Conservation (phyloP, 2,113 vertebrate species). For the Phalacrocorax brasilianus region DNA sequence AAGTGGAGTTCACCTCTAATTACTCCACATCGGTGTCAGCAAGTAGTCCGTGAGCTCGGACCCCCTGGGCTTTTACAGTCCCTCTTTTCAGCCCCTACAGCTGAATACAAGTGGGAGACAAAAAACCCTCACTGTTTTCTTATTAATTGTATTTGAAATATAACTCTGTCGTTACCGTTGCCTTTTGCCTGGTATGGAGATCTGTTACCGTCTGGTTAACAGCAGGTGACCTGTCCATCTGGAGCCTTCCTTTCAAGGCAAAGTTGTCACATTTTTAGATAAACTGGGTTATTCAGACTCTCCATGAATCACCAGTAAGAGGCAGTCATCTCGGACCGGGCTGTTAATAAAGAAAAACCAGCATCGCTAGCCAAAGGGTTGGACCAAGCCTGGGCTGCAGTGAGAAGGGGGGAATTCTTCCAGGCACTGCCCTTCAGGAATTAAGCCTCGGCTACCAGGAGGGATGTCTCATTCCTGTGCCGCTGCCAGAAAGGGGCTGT, state of each 20-base stretch:
- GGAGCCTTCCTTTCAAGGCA: neutral
- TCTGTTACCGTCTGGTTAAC: neutral
- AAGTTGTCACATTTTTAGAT: neutral
- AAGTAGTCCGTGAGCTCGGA: neutral
- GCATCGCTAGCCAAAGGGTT: neutral
- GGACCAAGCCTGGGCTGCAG: neutral
- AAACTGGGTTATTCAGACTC: neutral
- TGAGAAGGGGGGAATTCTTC: neutral
- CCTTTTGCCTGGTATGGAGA: neutral
- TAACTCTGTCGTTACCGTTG: neutral
- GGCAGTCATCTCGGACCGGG: neutral
- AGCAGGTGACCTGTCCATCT: constrained; percentile 9
- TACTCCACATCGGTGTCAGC: constrained; percentile 36
- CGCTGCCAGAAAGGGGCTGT: constrained; percentile 22
- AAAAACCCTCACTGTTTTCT: neutral
- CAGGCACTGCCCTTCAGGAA: constrained; percentile 20
- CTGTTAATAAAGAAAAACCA: neutral
- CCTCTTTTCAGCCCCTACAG: neutral
- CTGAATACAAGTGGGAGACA: neutral
- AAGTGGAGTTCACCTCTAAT: constrained; percentile 52
- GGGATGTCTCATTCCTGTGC: constrained; percentile 39
- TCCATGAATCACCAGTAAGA: constrained; percentile 23
- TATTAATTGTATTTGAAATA: constrained; percentile 34
- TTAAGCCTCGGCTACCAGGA: neutral
- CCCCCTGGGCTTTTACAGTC: constrained; percentile 29